phyloP scores from a whole-genome alignment of 2,797 vertebrate species.

The Gallinago solitaria region DNA sequence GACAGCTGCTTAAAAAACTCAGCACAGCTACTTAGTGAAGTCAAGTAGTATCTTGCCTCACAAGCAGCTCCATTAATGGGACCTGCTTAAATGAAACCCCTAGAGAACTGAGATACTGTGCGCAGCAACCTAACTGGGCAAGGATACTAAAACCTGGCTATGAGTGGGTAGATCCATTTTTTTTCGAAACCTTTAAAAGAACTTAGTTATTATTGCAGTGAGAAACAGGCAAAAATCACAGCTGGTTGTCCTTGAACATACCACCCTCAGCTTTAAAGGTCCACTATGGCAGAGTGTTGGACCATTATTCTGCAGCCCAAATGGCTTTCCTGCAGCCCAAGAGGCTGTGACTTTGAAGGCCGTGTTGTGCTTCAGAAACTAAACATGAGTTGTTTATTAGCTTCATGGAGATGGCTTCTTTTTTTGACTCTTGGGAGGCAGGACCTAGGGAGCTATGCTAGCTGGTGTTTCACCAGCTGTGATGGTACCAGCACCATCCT shows the following conservation, averaged over 20 bases:
- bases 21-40: slow-evolving; percentile 24
- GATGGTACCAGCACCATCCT: neutral
- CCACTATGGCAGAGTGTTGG: neutral
- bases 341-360: neutral
- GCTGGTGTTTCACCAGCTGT: neutral
- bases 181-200: neutral
- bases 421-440: neutral
- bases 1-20: slow-evolving; percentile 30
- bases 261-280: neutral
- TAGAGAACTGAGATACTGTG: slow-evolving; percentile 6
- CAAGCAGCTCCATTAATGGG: neutral
- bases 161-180: neutral
- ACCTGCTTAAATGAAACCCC: slow-evolving; percentile 27
- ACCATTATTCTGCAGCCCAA: neutral
- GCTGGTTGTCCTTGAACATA: neutral
- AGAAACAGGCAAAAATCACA: neutral
- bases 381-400: neutral
- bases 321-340: neutral
- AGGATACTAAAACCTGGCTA: neutral
- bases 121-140: neutral
- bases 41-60: slow-evolving; percentile 62
- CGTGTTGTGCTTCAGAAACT: neutral
- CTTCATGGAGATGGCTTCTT: neutral
- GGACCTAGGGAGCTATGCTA: neutral
- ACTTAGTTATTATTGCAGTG: neutral